phyloP scores from a whole-genome alignment of 2,113 vertebrate species.

The Myrmecophaga tridactyla region DNA sequence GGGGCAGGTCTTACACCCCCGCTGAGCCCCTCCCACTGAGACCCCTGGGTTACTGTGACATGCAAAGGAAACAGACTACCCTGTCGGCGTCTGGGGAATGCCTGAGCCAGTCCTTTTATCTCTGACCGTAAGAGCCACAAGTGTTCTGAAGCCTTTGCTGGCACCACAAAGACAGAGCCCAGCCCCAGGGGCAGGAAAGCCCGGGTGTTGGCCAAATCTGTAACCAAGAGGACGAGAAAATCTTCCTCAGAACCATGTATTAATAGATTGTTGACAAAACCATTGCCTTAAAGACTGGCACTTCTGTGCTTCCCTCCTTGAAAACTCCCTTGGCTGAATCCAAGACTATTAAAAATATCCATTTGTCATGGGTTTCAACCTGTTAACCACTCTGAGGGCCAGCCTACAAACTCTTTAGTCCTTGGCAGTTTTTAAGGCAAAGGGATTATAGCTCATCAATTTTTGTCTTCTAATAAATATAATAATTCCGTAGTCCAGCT shows the following conservation, averaged over 20 bases:
- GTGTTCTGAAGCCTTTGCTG: not conserved
- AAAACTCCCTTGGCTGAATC: not conserved
- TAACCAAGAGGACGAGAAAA: not conserved
- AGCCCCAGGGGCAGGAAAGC: rapidly evolving
- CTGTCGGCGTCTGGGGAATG: not conserved
- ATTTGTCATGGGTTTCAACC: no score
- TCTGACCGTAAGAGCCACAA: not conserved
- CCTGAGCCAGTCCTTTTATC: not conserved
- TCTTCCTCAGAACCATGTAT: not conserved
- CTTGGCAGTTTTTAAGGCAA: not conserved
- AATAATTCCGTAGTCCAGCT: not conserved
- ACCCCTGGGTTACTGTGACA: not conserved
- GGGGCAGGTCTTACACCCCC: not conserved
- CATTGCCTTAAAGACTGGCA: not conserved
- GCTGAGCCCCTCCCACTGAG: rapidly evolving
- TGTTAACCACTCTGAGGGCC: not conserved
- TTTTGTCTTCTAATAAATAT: not conserved
- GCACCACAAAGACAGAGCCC: not conserved
- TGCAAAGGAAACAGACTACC: not conserved
- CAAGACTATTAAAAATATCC: not conserved
- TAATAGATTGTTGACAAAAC: rapidly evolving
- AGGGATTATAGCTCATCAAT: not conserved
- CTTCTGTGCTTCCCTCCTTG: not conserved
- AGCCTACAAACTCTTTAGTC: rapidly evolving
- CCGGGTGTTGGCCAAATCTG: no score